These are phyloP conservation scores for Lamellibrachia columna DNA, from an alignment of 2,888 invertebrate genomes.

Conservation along the genomic window DNA sequence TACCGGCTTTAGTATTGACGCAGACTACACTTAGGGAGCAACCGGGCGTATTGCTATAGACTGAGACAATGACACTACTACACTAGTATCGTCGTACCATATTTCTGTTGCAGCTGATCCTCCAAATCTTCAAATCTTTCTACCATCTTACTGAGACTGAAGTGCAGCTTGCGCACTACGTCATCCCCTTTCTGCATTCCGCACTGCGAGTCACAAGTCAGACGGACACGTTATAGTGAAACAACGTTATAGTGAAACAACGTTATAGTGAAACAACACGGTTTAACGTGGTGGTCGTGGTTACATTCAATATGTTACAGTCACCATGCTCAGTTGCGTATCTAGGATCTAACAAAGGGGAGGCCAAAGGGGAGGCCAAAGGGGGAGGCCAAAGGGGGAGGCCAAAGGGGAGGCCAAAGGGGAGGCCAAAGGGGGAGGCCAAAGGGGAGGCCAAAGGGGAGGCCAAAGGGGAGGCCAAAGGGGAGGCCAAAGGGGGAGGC, in stretches of 20 bases:
- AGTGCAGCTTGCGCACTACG: constrained; percentile 56
- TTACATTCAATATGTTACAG: neutral
- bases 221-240: too few species aligned
- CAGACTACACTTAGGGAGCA: neutral
- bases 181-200: constrained; percentile 50
- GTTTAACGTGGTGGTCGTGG: too few species aligned
- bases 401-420: too few species aligned
- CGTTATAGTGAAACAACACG: too few species aligned
- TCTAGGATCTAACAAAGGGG: too few species aligned
- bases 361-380: too few species aligned
- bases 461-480: too few species aligned
- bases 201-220: neutral
- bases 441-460: too few species aligned
- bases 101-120: constrained; percentile 42
- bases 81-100: constrained; percentile 47
- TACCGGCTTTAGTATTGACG: neutral
- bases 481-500: too few species aligned
- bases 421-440: too few species aligned
- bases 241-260: too few species aligned
- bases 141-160: constrained; percentile 55
- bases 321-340: neutral
- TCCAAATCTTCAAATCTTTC: constrained; percentile 50
- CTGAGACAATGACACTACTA: constrained; percentile 23
- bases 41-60: neutral
- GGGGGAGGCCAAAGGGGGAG: too few species aligned